Evolutionary conservation across 1,140 invertebrate genomes (phyloP), one percentile per base, ranked within the genome.

Genomic region (Dufourea novaeangliae): DNA sequence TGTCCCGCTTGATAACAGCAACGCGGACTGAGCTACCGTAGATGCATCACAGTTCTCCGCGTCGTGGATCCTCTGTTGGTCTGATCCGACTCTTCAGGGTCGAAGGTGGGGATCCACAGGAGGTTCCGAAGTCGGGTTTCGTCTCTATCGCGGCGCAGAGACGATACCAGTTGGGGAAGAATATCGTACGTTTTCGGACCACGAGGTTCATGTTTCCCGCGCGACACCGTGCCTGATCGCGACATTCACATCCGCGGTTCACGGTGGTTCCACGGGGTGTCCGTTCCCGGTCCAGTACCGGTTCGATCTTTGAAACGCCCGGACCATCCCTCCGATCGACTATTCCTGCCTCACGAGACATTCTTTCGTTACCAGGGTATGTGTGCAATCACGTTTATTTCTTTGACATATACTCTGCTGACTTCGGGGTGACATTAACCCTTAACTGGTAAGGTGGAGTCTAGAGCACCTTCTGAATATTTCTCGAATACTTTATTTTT

Each of bases 111-210:
- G 88, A 72, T 61, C 44, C 41, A 22, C 78, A 63, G 79, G 59
- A 67, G 77, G 71, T 78, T 56, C 62, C 63, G 81, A 79, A 84
- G 50, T 72, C 75, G 77, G n/a, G 79, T 61, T 72, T 82, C 78
- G 59, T 78, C 61, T 66, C 34, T 72, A 68, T 78, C 67, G 78
- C 77, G 75, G 5, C 50, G 79, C 80, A 68, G 67, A 59, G 78
- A 54, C 71, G 69, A 84, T 78, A 75, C 87, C 90, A 91, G 91
- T 91, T 73, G 79, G 61, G 74, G 80, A 82, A 80, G 76, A 80
- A 86, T 86, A 87, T 63, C 72, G 66, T 69, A 59, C 73, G 83
- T 90, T 91, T 88, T 87, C 89, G 87, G 85, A 87, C n/a, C 87
- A 87, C 84, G 81, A 84, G n/a, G 83, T 79, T 69, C 20, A n/a